Evolutionary conservation across 2,113 vertebrate species (phyloP), one percentile per base, ranked within the genome.

Genomic region (Halichoerus grypus): DNA sequence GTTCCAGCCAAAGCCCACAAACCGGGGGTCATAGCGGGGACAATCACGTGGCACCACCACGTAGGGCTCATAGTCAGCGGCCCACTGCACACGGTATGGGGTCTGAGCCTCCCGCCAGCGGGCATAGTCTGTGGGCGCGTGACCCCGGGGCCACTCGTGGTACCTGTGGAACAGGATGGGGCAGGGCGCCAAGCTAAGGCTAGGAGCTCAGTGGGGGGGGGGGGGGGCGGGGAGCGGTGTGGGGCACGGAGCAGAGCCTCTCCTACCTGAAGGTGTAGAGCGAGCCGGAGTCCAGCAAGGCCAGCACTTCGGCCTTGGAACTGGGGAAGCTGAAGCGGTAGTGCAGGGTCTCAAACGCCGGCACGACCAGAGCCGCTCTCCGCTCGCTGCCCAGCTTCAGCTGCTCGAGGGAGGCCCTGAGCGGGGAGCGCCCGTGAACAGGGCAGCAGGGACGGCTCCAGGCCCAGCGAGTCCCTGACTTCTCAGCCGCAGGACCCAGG

Each of bases 1-100:
- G 99, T 99, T 99, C 99, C 99, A 99, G 98, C 99, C 99, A 71
- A 99, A 99, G 98, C 99, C 99, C 96, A 99, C 99, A 0, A 99
- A 99, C 59, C 99, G 99, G 98, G 99, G 99, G 97, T 99, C 99
- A 0, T 99, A 99, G 97, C 96, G 99, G 4, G 99, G 99, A 98
- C 99, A 99, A 98, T 99, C 99, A 14, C 98, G 98, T 21, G 99
- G 99, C 97, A 99, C 99, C 98, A 99, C 99, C 87, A 99, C 99
- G 2, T 99, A 99, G 84, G 99, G 99, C 98, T 99, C 99, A 0
- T 99, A 99, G 98, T 99, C 99, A 0, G 99, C 98, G 89, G 99
- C 99, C 99, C 99, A 99, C 0, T 99, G 99, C 96, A 99, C 99
- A 0, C 97, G 99, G 97, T 99, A 99, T 0, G 99, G 99, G 4